A percentile compares a stretch with the other conserved stretches of the same genome.
Conservation (phyloP, 2,888 invertebrate genomes). For the Phaonia tiefii region DNA sequence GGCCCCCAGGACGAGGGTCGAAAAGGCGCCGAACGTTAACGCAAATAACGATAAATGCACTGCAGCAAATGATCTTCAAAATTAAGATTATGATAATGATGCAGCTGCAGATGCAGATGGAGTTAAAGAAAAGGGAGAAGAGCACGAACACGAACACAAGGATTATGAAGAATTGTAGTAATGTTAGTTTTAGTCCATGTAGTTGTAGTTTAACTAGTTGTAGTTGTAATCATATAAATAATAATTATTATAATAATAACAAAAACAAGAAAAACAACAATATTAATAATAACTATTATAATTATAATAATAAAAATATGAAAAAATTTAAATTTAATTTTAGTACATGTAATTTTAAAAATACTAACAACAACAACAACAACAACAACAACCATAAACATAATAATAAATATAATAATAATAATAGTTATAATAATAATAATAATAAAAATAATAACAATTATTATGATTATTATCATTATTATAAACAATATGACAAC, state of each 20-base stretch:
- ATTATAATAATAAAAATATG: constrained; percentile 53
- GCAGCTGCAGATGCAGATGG: neutral
- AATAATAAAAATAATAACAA: constrained; percentile 41
- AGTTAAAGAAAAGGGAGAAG: constrained; percentile 11
- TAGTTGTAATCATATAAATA: constrained; percentile 63
- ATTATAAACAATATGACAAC: constrained; percentile 30
- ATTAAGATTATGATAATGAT: neutral
- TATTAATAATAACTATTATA: constrained; percentile 44
- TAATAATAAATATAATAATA: constrained; percentile 33
- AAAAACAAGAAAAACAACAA: constrained; percentile 30
- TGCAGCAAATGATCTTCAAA: neutral
- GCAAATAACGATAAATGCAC: neutral
- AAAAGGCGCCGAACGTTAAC: neutral
- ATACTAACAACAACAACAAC: constrained; percentile 44
- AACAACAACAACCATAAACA: constrained; percentile 18
- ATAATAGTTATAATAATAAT: constrained; percentile 37
- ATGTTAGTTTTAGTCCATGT: constrained; percentile 58
- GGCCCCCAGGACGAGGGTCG: neutral
- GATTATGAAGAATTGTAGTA: constrained; percentile 27
- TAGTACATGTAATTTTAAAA: constrained; percentile 64
- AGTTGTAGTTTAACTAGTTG: constrained; percentile 62
- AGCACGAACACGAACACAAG: constrained; percentile 21
- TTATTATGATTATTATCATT: constrained; percentile 18
- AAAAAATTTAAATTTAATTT: constrained; percentile 63
- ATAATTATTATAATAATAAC: constrained; percentile 56